A percentile compares a stretch with the other conserved stretches of the same genome.
These are phyloP conservation scores for Orussus abietinus DNA, from an alignment of 1,140 invertebrate species.

Conservation along the genomic window DNA sequence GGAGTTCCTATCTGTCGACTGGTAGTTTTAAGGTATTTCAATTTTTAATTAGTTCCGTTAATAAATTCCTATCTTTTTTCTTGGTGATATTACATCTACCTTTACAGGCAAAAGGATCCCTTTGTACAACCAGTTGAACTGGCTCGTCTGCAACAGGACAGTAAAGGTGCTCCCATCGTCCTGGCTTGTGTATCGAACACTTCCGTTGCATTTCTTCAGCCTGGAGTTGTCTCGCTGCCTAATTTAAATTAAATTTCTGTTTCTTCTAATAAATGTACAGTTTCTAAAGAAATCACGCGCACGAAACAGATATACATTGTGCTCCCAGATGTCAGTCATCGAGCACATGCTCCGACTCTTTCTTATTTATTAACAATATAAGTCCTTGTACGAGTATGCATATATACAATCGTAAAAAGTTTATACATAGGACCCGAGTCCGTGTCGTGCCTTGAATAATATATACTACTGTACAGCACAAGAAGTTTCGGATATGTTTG, in stretches of 20 bases:
- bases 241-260: constrained; percentile 22
- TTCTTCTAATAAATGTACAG: neutral
- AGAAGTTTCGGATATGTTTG: too few species aligned
- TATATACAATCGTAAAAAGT: too few species aligned
- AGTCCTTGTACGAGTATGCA: too few species aligned
- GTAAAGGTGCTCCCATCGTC: constrained; percentile 29
- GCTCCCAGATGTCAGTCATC: too few species aligned
- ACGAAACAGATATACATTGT: too few species aligned
- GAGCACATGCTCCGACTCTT: too few species aligned
- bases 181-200: constrained; percentile 34
- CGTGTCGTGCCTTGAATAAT: too few species aligned
- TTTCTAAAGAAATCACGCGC: neutral
- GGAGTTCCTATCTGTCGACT: constrained; percentile 40
- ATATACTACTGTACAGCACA: too few species aligned
- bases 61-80: constrained; percentile 5
- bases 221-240: constrained; percentile 32
- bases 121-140: constrained; percentile 35
- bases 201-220: constrained; percentile 37
- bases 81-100: constrained; percentile 2
- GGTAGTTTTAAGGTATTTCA: constrained; percentile 38
- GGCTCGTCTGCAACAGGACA: constrained; percentile 35
- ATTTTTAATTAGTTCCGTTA: constrained; percentile 9
- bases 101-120: constrained; percentile 16
- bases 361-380: too few species aligned
- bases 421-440: too few species aligned